Evolutionary conservation across 2,888 invertebrate species (phyloP).

Genomic region (Hetaerina titia): DNA sequence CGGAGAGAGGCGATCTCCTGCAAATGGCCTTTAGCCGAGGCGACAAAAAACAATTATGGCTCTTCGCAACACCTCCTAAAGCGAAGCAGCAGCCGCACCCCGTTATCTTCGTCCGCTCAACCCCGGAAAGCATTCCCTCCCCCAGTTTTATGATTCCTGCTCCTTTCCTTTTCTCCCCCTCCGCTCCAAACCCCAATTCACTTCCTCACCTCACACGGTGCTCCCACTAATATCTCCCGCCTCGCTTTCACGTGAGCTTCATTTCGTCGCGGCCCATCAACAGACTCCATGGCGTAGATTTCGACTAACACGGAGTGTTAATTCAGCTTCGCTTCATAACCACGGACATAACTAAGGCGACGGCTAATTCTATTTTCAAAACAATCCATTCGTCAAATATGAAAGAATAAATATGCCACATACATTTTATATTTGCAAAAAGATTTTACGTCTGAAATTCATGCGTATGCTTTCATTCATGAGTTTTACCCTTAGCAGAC

Average conservation of each 20-base stretch:
- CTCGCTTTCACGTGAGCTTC: background rate
- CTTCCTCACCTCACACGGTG: background rate
- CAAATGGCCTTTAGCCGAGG: conserved; percentile 63
- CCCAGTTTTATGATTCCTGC: background rate
- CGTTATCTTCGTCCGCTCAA: conserved; percentile 51
- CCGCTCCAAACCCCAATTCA: background rate
- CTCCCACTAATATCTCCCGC: background rate
- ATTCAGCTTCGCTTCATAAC: too few relatives aligned
- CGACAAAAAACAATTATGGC: conserved; percentile 66
- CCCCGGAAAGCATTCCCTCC: background rate
- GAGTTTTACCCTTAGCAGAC: too few relatives aligned
- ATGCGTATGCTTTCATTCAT: too few relatives aligned
- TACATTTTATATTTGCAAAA: too few relatives aligned
- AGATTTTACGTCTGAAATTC: too few relatives aligned
- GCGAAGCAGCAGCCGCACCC: conserved; percentile 47
- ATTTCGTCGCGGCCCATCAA: background rate
- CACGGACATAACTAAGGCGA: too few relatives aligned
- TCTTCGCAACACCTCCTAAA: conserved; percentile 63
- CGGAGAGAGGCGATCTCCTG: conserved; percentile 47
- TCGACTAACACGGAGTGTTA: too few relatives aligned
- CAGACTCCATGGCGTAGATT: too few relatives aligned
- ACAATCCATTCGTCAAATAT: too few relatives aligned
- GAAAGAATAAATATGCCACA: too few relatives aligned
- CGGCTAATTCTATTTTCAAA: too few relatives aligned
- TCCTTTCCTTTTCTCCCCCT: background rate